A percentile compares a stretch with the other conserved stretches of the same genome.
These are phyloP conservation scores for Dilophus febrilis DNA, from an alignment of 2,888 invertebrate genomes.

Conservation along the genomic window DNA sequence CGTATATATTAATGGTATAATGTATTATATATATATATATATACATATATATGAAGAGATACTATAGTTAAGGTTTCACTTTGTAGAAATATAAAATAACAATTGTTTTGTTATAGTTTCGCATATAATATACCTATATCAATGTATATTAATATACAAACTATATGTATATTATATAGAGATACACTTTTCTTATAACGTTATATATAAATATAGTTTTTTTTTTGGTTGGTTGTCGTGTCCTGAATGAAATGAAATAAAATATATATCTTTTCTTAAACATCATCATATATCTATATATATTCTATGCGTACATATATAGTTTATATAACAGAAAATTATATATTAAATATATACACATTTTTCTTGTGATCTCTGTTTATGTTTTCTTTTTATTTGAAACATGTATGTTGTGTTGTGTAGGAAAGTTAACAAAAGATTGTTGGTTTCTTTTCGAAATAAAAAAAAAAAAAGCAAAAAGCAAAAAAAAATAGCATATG, in stretches of 20 bases:
- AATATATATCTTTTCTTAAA: neutral
- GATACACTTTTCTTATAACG: too few relatives aligned
- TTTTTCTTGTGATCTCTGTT: neutral
- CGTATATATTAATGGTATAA: too few relatives aligned
- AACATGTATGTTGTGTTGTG: neutral
- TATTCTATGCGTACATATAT: neutral
- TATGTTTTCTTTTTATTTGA: neutral
- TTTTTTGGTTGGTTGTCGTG: neutral
- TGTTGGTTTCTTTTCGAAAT: neutral
- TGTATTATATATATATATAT: too few relatives aligned
- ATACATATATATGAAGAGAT: neutral
- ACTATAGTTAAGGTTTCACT: slow-evolving; percentile 1
- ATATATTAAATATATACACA: neutral
- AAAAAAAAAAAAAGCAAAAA: too few relatives aligned
- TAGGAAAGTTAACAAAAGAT: slow-evolving; percentile 2
- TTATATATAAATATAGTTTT: too few relatives aligned
- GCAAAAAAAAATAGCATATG: too few relatives aligned
- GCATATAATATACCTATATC: neutral
- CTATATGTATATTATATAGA: too few relatives aligned
- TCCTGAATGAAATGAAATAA: slow-evolving; percentile 3
- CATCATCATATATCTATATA: neutral
- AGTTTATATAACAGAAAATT: neutral
- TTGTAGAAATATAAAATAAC: slow-evolving; percentile 1
- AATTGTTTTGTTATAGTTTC: slow-evolving; percentile 1
- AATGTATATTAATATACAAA: neutral